Evolutionary conservation across 2,888 invertebrate genomes (phyloP).

Genomic region (Callyntrura sp.): DNA sequence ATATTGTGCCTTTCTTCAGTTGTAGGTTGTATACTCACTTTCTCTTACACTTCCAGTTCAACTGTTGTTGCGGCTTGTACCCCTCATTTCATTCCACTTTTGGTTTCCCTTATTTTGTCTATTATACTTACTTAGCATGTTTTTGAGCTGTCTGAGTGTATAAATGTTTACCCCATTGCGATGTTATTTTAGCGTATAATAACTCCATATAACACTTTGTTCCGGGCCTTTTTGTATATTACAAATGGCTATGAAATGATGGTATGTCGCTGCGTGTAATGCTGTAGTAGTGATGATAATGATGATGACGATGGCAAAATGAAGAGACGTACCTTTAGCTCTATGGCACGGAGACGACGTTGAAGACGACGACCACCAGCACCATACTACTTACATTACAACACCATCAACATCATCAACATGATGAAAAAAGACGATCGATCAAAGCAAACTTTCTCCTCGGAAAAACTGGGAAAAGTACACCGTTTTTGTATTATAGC

Average conservation of each 20-base stretch:
- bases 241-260: not conserved
- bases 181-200: not conserved
- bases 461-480: conserved; percentile 84
- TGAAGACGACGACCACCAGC: conserved; percentile 84
- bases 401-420: conserved; percentile 31
- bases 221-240: not conserved
- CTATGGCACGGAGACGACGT: conserved; percentile 58
- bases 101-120: conserved; percentile 20
- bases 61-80: conserved; percentile 20
- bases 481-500: conserved; percentile 66
- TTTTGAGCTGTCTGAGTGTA: not conserved
- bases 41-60: conserved; percentile 2
- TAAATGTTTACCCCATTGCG: not conserved
- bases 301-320: conserved; percentile 45
- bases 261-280: not conserved
- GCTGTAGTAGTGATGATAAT: not conserved
- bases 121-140: not conserved
- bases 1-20: not conserved
- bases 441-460: conserved; percentile 84
- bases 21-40: not conserved
- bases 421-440: conserved; percentile 80
- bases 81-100: conserved; percentile 22
- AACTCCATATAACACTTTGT: not conserved
- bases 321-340: conserved; percentile 53
- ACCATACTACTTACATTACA: not conserved